Conservation (phyloP, 2,888 invertebrate species). For the Tetheella fluctuosa region DNA sequence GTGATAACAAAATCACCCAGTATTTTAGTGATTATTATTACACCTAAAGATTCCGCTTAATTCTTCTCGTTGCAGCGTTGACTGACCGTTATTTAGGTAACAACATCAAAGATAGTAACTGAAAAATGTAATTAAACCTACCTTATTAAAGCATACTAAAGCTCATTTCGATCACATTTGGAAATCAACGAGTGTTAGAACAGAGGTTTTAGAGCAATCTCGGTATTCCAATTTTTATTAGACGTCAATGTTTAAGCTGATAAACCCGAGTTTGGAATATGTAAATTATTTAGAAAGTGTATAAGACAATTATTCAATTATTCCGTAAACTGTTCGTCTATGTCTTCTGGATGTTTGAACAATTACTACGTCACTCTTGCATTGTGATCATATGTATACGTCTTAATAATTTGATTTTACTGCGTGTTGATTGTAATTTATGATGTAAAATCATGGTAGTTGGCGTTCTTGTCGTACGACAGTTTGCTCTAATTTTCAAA, state of each 20-base stretch:
- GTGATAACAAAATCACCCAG: no score
- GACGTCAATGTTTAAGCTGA: no score
- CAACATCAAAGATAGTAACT: no score
- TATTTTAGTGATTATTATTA: neutral
- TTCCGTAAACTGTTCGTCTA: neutral
- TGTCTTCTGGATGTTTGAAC: neutral
- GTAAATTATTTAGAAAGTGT: no score
- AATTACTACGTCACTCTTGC: neutral
- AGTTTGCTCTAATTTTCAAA: slow-evolving; percentile 64
- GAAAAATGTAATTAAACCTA: no score
- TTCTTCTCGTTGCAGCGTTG: neutral
- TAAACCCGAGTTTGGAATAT: neutral
- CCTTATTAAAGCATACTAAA: no score
- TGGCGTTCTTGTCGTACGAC: slow-evolving; percentile 51
- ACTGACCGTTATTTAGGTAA: no score
- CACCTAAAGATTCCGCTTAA: neutral
- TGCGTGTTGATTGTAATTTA: slow-evolving; percentile 36
- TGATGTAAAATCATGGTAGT: slow-evolving; percentile 36
- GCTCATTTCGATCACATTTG: no score
- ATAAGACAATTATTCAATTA: neutral
- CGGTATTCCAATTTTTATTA: neutral
- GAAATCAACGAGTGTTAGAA: neutral
- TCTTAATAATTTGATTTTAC: slow-evolving; percentile 4
- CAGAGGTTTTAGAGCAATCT: no score
- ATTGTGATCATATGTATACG: neutral